A percentile compares a stretch with the other conserved stretches of the same genome.
phyloP scores from a whole-genome alignment of 2,797 vertebrate genomes.

The Chelidonichthys spinosus region DNA sequence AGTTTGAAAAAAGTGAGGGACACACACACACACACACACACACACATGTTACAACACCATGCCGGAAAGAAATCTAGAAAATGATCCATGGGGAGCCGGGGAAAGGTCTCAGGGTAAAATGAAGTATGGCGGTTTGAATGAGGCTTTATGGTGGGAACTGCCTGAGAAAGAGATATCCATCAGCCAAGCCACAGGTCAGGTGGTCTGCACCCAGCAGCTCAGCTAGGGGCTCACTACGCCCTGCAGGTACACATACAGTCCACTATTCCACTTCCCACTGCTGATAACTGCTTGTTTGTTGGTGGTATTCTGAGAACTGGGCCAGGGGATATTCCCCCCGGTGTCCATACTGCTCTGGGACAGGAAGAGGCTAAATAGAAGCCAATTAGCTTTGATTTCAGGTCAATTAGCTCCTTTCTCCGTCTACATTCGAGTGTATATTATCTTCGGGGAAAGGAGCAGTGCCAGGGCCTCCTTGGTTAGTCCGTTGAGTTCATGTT shows the following conservation, averaged over 20 bases:
- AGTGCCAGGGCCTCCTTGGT: slow-evolving; percentile 39
- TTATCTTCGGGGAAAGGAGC: slow-evolving; percentile 70
- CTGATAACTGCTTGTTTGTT: slow-evolving; percentile 53
- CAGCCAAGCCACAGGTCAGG: slow-evolving; percentile 62
- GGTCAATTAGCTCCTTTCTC: slow-evolving; percentile 81
- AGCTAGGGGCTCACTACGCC: slow-evolving; percentile 56
- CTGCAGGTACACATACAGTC: slow-evolving; percentile 50
- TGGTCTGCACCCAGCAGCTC: slow-evolving; percentile 41
- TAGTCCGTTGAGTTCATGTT: slow-evolving; percentile 51
- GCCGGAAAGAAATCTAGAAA: slow-evolving; percentile 48
- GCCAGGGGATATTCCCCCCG: slow-evolving; percentile 51
- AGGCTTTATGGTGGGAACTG: slow-evolving; percentile 68
- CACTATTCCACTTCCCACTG: slow-evolving; percentile 53
- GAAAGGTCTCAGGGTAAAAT: slow-evolving; percentile 39
- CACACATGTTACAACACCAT: slow-evolving; percentile 28
- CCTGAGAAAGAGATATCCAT: slow-evolving; percentile 68
- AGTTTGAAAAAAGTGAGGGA: neutral
- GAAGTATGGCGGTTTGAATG: slow-evolving; percentile 48
- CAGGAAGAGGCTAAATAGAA: slow-evolving; percentile 80
- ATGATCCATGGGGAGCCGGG: slow-evolving; percentile 35
- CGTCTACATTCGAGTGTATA: slow-evolving; percentile 67
- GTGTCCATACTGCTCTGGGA: slow-evolving; percentile 60
- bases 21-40: slow-evolving; percentile 29
- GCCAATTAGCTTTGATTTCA: slow-evolving; percentile 82
- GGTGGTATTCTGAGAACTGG: slow-evolving; percentile 62